phyloP scores from a whole-genome alignment of 1,140 invertebrate genomes.

The Contarinia nasturtii region DNA sequence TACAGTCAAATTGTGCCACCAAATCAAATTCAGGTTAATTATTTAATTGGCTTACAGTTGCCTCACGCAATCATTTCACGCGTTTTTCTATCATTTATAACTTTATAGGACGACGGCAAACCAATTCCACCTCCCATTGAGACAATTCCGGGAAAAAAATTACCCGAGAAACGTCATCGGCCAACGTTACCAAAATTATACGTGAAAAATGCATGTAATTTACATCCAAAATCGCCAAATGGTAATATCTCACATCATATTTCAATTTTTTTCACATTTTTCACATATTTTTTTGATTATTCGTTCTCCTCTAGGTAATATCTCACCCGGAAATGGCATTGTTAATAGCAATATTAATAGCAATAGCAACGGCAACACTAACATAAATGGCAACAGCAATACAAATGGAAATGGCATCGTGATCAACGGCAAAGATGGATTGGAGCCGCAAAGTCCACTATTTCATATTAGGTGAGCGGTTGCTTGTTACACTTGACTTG shows the following conservation, averaged over 20 bases:
- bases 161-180: conserved; percentile 32
- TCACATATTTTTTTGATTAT: too few species aligned
- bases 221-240: not conserved
- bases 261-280: too few species aligned
- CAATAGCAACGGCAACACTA: too few species aligned
- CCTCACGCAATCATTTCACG: conserved; percentile 3
- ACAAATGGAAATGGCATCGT: not conserved
- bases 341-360: not conserved
- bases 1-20: not conserved
- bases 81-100: conserved; percentile 23
- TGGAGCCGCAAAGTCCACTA: conserved; percentile 22
- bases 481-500: not conserved
- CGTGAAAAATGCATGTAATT: conserved; percentile 47
- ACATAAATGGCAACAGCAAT: not conserved
- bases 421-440: conserved; percentile 1
- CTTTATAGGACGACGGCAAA: conserved; percentile 36
- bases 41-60: not conserved
- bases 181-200: conserved; percentile 50
- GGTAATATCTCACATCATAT: not conserved
- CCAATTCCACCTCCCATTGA: conserved; percentile 78
- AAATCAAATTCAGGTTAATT: conserved; percentile 9
- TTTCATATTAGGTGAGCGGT: conserved; percentile 21
- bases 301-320: too few species aligned
- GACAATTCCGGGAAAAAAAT: conserved; percentile 70
- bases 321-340: not conserved